phyloP scores from a whole-genome alignment of 2,797 vertebrate species.

The Aselliscus stoliczkanus region DNA sequence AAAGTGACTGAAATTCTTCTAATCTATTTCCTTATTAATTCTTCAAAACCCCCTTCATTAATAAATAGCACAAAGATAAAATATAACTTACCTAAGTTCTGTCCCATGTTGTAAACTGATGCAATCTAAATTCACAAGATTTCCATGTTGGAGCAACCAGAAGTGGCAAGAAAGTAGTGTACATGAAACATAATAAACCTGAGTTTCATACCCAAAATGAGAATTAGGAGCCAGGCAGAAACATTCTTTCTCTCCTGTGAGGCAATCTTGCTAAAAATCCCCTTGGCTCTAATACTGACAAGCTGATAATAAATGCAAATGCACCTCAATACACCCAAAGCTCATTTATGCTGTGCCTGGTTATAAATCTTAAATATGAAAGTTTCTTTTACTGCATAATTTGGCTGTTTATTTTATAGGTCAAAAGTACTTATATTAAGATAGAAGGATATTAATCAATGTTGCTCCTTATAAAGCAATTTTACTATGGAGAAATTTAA shows the following conservation, averaged over 20 bases:
- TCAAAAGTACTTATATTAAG: neutral
- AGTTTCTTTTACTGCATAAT: neutral
- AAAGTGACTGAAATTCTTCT: neutral
- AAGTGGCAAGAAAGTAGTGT: neutral
- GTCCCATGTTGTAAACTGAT: neutral
- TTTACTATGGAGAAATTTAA: neutral
- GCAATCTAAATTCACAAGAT: neutral
- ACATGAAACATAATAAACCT: neutral
- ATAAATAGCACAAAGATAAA: neutral
- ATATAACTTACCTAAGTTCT: neutral
- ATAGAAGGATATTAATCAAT: neutral
- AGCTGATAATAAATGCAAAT: neutral
- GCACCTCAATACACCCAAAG: neutral
- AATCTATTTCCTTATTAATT: neutral
- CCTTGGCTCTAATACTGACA: neutral
- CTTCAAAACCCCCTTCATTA: neutral
- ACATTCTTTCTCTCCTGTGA: neutral
- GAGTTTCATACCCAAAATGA: neutral
- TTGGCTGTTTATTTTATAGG: neutral
- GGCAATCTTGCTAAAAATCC: neutral
- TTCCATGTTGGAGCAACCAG: neutral
- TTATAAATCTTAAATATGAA: neutral
- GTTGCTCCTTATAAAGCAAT: neutral
- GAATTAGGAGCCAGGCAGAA: neutral
- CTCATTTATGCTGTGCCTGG: neutral